These are phyloP conservation scores for Saimiri boliviensis DNA, from an alignment of 2,113 vertebrate genomes.

Conservation along the genomic window DNA sequence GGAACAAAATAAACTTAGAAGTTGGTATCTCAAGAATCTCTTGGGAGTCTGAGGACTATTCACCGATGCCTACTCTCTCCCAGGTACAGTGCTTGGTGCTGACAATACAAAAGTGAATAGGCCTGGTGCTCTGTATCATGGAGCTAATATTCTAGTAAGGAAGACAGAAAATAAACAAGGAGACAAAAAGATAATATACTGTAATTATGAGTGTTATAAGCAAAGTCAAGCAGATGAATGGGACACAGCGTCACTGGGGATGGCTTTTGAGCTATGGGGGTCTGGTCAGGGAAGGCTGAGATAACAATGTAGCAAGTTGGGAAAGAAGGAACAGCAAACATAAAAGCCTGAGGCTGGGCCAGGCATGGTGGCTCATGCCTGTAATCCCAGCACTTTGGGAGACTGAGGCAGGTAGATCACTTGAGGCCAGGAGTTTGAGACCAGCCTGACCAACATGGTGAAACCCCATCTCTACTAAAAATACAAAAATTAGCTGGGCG, in stretches of 20 bases:
- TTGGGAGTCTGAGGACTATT: background rate
- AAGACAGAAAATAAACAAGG: background rate
- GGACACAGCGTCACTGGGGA: background rate
- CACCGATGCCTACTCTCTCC: background rate
- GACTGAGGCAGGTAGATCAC: no score
- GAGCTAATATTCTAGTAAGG: background rate
- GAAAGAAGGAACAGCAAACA: background rate
- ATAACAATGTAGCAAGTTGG: background rate
- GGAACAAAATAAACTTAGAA: background rate
- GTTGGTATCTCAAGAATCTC: background rate
- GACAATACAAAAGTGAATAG: background rate
- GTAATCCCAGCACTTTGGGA: no score
- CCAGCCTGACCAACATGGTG: no score
- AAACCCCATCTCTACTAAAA: no score
- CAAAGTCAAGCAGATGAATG: background rate
- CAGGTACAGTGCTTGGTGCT: background rate
- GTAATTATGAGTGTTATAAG: background rate
- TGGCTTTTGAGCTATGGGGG: background rate
- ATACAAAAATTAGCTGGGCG: no score
- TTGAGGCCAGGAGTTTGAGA: no score
- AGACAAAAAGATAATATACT: background rate
- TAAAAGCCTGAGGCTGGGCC: background rate
- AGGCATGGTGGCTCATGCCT: no score
- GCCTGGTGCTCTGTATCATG: background rate
- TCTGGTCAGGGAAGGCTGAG: background rate